A percentile compares a stretch with the other conserved stretches of the same genome.
Evolutionary conservation across 2,888 invertebrate species (phyloP).

Genomic region (Megamerina dolium): DNA sequence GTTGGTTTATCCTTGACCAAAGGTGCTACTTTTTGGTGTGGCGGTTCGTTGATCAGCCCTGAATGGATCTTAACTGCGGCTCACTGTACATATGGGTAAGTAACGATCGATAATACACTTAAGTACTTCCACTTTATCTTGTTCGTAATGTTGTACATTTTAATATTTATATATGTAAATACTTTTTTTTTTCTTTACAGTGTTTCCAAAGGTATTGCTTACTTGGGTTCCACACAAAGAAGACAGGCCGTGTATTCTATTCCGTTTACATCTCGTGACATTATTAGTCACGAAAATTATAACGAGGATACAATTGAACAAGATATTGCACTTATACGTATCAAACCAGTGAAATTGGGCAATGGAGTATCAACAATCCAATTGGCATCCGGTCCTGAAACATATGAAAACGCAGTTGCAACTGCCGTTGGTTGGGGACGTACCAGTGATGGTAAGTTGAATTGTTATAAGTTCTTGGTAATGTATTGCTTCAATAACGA

Average conservation of each 20-base stretch:
- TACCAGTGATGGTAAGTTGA: constrained; percentile 8
- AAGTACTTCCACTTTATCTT: background rate
- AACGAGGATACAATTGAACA: no score
- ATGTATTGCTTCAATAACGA: background rate
- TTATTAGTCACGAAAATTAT: no score
- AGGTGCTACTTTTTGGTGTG: background rate
- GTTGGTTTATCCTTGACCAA: constrained; percentile 28
- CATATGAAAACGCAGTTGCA: constrained; percentile 23
- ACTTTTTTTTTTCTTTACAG: constrained; percentile 9
- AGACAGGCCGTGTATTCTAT: no score
- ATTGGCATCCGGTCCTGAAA: constrained; percentile 22
- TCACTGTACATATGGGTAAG: constrained; percentile 17
- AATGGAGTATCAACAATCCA: no score
- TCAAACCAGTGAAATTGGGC: no score
- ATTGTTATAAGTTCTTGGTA: background rate
- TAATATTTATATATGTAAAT: background rate
- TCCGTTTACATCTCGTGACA: no score
- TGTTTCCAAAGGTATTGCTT: constrained; percentile 24
- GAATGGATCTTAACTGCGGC: background rate
- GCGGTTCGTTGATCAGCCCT: constrained; percentile 1
- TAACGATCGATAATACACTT: background rate
- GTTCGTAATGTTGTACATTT: background rate
- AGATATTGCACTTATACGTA: no score
- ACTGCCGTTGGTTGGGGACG: constrained; percentile 38
- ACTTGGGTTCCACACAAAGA: constrained; percentile 28